Evolutionary conservation across 2,888 invertebrate species (phyloP).

Genomic region (Rhagonycha fulva): DNA sequence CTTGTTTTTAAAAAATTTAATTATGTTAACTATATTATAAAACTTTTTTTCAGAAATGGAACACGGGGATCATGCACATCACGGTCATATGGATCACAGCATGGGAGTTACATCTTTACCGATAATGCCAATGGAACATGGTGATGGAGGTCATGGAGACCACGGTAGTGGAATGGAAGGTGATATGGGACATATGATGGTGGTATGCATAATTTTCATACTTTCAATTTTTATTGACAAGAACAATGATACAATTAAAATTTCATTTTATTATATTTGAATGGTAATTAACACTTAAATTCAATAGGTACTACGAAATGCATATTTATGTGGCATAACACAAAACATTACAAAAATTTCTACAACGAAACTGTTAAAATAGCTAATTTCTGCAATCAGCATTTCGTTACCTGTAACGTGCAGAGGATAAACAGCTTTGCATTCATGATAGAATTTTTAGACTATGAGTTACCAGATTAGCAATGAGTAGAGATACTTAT

Average conservation of each 20-base stretch:
- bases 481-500: background rate
- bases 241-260: background rate
- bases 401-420: background rate
- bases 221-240: background rate
- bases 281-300: background rate
- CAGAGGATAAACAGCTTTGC: background rate
- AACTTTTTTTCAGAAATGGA: slow-evolving; percentile 20
- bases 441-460: background rate
- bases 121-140: background rate
- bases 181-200: background rate
- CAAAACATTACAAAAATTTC: background rate
- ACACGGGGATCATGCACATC: slow-evolving; percentile 8
- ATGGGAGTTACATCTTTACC: slow-evolving; percentile 1
- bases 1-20: background rate
- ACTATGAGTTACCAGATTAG: background rate
- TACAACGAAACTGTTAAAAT: background rate
- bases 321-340: background rate
- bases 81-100: slow-evolving; percentile 4
- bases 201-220: background rate
- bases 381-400: background rate
- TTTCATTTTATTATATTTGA: background rate
- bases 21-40: background rate
- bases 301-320: background rate
- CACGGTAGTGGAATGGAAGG: slow-evolving; percentile 9
- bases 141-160: background rate